Conservation (phyloP, 2,113 vertebrate species). For the Pedionomus torquatus region DNA sequence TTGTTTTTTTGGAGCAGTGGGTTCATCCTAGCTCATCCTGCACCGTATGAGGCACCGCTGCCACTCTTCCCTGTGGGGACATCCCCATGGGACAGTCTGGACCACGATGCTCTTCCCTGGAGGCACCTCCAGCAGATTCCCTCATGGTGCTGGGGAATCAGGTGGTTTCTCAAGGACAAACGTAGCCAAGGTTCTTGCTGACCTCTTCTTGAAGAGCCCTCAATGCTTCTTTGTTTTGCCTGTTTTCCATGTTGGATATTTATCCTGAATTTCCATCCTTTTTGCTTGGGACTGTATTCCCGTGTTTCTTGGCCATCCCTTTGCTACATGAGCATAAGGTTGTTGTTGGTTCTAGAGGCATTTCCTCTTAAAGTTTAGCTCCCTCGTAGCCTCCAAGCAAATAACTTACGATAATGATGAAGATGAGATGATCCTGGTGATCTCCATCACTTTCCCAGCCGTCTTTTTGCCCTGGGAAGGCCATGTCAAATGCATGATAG, state of each 20-base stretch:
- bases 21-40: not conserved
- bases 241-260: rapidly evolving
- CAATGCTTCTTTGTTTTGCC: not conserved
- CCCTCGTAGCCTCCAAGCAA: not conserved
- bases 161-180: not conserved
- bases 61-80: too few species aligned
- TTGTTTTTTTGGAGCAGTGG: not conserved
- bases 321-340: too few species aligned
- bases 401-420: too few species aligned
- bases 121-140: not conserved
- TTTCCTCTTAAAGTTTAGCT: not conserved
- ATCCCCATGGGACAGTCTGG: rapidly evolving
- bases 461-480: not conserved
- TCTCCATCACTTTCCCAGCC: not conserved
- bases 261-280: not conserved
- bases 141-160: rapidly evolving
- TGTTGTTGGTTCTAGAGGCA: not conserved
- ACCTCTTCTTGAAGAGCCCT: not conserved
- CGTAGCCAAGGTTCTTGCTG: not conserved
- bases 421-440: not conserved
- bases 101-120: not conserved
- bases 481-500: not conserved
- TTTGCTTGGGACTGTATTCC: rapidly evolving
- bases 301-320: too few species aligned
- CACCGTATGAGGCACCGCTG: not conserved